Evolutionary conservation across 2,797 vertebrate genomes (phyloP).

Genomic region (Crenuchus spilurus): DNA sequence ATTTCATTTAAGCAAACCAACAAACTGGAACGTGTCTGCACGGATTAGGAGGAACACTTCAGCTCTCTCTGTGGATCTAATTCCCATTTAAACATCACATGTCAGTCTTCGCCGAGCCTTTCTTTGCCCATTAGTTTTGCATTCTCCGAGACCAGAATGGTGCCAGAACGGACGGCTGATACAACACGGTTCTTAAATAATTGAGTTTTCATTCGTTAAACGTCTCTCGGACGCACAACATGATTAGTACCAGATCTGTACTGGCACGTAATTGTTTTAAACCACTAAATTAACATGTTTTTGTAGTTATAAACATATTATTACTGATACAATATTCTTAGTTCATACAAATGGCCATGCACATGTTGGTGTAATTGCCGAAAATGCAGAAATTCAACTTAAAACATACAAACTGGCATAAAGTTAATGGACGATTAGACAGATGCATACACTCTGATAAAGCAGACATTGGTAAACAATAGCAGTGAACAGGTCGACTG

Average conservation of each 20-base stretch:
- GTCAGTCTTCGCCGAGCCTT: constrained; percentile 28
- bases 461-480: no score
- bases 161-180: background rate
- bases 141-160: background rate
- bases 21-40: background rate
- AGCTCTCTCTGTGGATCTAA: constrained; percentile 63
- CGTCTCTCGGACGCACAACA: background rate
- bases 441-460: no score
- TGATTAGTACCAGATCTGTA: background rate
- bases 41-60: constrained; percentile 59
- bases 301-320: no score
- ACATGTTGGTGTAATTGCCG: no score
- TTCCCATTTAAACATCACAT: constrained; percentile 71
- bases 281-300: background rate
- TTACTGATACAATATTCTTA: no score
- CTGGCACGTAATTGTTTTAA: background rate
- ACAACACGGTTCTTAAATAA: background rate
- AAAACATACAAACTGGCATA: no score
- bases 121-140: constrained; percentile 31
- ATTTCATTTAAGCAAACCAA: background rate
- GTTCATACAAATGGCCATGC: no score
- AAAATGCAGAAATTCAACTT: no score
- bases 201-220: background rate
- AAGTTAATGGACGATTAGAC: no score
- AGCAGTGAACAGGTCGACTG: no score